Conservation (phyloP, 2,113 vertebrate genomes). For the Stigmatopora argus region DNA sequence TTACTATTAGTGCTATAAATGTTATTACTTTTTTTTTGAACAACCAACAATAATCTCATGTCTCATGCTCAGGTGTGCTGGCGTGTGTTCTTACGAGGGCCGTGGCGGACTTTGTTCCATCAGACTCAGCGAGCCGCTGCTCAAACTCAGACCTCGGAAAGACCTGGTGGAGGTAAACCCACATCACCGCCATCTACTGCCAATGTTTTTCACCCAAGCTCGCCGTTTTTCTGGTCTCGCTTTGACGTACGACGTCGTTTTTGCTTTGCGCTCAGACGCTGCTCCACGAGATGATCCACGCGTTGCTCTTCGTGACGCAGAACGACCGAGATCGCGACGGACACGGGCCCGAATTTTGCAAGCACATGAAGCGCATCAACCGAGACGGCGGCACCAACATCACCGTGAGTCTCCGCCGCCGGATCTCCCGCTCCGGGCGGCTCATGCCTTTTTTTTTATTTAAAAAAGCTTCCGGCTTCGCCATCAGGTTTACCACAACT, state of each 20-base stretch:
- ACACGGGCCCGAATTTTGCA: conserved; percentile 92
- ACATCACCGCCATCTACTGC: not conserved
- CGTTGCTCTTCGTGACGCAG: conserved; percentile 91
- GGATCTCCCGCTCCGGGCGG: too few species aligned
- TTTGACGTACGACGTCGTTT: too few species aligned
- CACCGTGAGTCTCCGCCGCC: conserved; percentile 64
- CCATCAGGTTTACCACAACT: conserved; percentile 82
- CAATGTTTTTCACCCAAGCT: too few species aligned
- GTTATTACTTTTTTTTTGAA: too few species aligned
- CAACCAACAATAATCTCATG: not conserved
- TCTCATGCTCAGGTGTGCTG: conserved; percentile 77
- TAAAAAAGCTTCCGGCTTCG: too few species aligned
- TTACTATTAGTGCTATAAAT: too few species aligned
- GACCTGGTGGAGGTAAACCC: conserved; percentile 85
- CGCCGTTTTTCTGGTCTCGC: too few species aligned
- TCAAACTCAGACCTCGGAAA: conserved; percentile 87
- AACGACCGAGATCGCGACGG: conserved; percentile 86
- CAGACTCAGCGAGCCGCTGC: conserved; percentile 86
- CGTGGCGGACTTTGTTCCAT: conserved; percentile 89
- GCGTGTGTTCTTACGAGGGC: conserved; percentile 88
- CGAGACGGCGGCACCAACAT: conserved; percentile 82
- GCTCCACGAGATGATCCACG: conserved; percentile 98
- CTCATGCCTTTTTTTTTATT: too few species aligned
- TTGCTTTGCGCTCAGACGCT: conserved; percentile 75
- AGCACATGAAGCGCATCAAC: conserved; percentile 93